Conservation (phyloP, 2,113 vertebrate species). For the Bufo bufo region DNA sequence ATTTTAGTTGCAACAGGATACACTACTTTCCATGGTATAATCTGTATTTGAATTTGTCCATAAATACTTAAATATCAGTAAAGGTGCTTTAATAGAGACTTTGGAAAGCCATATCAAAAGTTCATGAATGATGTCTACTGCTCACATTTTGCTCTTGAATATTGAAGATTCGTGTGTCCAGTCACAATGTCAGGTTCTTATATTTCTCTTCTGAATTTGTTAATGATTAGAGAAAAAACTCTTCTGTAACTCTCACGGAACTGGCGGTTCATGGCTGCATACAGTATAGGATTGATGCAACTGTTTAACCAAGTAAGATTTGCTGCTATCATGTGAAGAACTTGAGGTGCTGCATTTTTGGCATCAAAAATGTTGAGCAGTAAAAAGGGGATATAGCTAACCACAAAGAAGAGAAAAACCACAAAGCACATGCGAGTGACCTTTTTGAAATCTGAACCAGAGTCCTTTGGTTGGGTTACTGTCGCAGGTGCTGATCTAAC, state of each 20-base stretch:
- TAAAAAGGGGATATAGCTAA: slow-evolving; percentile 82
- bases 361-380: slow-evolving; percentile 80
- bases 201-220: slow-evolving; percentile 42
- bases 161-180: neutral
- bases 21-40: neutral
- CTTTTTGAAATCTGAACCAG: slow-evolving; percentile 75
- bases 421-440: slow-evolving; percentile 86
- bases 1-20: neutral
- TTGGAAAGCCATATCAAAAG: neutral
- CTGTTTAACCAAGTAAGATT: slow-evolving; percentile 89
- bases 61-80: neutral
- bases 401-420: slow-evolving; percentile 81
- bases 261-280: slow-evolving; percentile 85
- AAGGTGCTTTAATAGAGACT: neutral
- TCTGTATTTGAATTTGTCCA: neutral
- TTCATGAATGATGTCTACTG: too few species aligned
- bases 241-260: slow-evolving; percentile 79
- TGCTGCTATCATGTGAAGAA: slow-evolving; percentile 81
- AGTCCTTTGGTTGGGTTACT: slow-evolving; percentile 63
- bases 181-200: neutral
- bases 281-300: slow-evolving; percentile 86
- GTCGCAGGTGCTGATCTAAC: neutral
- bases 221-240: slow-evolving; percentile 66
- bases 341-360: slow-evolving; percentile 71
- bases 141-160: neutral